Evolutionary conservation across 2,888 invertebrate genomes (phyloP).

Genomic region (Dromius quadrimaculatus): DNA sequence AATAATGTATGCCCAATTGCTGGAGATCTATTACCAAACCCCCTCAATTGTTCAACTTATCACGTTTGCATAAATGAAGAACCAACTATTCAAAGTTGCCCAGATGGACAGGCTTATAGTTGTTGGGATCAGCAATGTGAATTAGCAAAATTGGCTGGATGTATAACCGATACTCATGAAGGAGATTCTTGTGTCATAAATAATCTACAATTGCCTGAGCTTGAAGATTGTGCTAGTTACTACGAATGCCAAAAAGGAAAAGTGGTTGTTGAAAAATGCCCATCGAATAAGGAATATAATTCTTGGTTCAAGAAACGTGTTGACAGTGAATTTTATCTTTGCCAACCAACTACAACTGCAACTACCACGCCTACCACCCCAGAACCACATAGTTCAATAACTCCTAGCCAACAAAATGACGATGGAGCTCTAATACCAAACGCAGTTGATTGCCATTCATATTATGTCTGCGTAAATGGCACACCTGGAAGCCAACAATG

Average conservation of each 20-base stretch:
- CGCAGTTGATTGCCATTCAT: not conserved
- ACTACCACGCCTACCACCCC: not conserved
- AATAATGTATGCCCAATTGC: no score
- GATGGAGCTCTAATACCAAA: slow-evolving; percentile 8
- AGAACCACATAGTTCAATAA: not conserved
- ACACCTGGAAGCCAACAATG: not conserved
- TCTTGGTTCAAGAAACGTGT: not conserved
- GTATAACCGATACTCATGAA: not conserved
- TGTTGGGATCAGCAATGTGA: no score
- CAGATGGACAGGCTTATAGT: no score
- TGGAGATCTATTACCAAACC: no score
- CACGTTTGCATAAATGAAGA: no score
- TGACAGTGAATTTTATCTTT: not conserved
- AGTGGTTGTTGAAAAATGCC: not conserved
- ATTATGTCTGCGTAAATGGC: slow-evolving; percentile 20
- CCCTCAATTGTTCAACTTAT: no score
- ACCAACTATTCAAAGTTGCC: no score
- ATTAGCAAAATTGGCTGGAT: no score
- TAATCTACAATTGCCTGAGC: not conserved
- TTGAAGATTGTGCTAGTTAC: not conserved
- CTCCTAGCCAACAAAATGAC: no score
- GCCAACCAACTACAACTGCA: not conserved
- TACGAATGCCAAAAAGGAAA: not conserved
- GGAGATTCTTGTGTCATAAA: not conserved
- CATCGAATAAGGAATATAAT: not conserved